Evolutionary conservation across 2,797 vertebrate genomes (phyloP).

Genomic region (Myripristis murdjan): DNA sequence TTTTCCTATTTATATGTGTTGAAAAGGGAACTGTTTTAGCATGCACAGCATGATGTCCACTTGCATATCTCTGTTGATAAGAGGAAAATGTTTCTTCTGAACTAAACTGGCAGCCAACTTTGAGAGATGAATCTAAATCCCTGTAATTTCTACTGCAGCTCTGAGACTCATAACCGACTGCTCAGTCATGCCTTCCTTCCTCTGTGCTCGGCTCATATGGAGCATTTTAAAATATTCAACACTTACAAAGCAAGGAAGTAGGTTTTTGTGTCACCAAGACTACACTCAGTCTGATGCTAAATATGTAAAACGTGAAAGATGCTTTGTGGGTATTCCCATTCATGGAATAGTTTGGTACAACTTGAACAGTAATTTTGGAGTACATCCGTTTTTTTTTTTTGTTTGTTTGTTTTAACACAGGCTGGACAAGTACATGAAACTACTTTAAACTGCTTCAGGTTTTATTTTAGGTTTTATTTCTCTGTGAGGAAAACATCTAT

Average conservation of each 20-base stretch:
- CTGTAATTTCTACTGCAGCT: neutral
- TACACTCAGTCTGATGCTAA: conserved; percentile 28
- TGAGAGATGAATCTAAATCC: neutral
- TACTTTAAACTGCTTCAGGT: neutral
- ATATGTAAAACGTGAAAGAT: conserved; percentile 41
- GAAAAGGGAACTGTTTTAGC: neutral
- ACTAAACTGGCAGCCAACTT: neutral
- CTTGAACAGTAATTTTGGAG: neutral
- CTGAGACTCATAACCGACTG: neutral
- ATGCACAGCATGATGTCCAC: conserved; percentile 12
- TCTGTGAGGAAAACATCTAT: too few species aligned
- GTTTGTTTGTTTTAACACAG: neutral
- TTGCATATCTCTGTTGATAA: neutral
- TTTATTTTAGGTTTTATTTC: too few species aligned
- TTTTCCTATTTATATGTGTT: neutral
- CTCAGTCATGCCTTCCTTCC: neutral
- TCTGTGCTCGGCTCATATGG: conserved; percentile 35
- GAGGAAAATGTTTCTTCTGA: neutral
- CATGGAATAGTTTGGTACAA: neutral
- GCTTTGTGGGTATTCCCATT: conserved; percentile 12
- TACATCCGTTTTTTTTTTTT: conserved; percentile 1
- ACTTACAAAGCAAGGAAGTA: conserved; percentile 51
- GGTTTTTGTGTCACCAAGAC: conserved; percentile 67
- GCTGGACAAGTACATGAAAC: neutral
- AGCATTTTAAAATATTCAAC: conserved; percentile 67